These are phyloP conservation scores for Sebastolobus altivelis DNA, from an alignment of 2,797 vertebrate genomes.

Conservation along the genomic window DNA sequence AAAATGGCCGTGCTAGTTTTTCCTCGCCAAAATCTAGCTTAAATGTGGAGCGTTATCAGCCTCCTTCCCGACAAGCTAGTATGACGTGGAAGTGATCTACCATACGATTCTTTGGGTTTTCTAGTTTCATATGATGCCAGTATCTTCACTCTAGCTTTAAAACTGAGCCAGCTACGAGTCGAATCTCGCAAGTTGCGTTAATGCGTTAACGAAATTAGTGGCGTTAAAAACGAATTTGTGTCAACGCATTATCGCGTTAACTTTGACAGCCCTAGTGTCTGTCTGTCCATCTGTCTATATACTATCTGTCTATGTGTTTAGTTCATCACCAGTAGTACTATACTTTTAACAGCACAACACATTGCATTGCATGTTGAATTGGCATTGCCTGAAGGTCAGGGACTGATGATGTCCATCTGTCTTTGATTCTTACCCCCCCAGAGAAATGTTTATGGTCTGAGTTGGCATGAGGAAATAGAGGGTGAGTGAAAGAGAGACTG, in stretches of 20 bases:
- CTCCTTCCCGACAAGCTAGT: no score
- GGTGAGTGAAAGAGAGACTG: slow-evolving; percentile 60
- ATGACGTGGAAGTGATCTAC: no score
- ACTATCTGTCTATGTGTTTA: slow-evolving; percentile 35
- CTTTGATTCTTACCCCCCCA: slow-evolving; percentile 71
- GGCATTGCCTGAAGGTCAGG: slow-evolving; percentile 77
- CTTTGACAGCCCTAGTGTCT: background rate
- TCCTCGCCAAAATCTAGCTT: no score
- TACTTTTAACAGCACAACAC: slow-evolving; percentile 59
- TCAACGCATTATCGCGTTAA: background rate
- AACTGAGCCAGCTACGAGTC: no score
- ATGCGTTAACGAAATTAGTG: background rate
- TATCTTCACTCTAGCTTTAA: no score
- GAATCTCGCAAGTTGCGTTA: background rate
- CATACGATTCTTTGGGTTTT: no score
- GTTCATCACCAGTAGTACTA: slow-evolving; percentile 36
- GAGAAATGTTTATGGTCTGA: slow-evolving; percentile 71
- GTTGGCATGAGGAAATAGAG: slow-evolving; percentile 68
- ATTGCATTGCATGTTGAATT: slow-evolving; percentile 58
- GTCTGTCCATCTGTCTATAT: slow-evolving; percentile 26
- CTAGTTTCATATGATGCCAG: no score
- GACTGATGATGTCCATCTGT: slow-evolving; percentile 78
- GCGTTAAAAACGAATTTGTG: background rate
- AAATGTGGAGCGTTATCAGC: no score
- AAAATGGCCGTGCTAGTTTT: no score